Conservation (phyloP, 30 jellyfish, hydroid and myxozoan genomes). For the Haliclystus octoradiatus region DNA sequence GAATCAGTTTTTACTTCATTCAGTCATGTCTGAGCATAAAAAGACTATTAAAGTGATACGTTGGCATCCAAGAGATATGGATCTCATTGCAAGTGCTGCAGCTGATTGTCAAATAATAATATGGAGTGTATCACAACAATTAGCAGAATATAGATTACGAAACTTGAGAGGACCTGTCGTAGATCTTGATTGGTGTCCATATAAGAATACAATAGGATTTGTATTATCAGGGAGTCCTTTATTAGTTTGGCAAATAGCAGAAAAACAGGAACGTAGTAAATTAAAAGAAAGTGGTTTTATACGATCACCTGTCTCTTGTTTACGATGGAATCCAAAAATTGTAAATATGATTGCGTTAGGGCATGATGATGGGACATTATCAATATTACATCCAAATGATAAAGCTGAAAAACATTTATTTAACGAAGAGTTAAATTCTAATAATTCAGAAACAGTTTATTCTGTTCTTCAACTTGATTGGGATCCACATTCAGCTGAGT, state of each 20-base stretch:
- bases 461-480: constrained; percentile 48
- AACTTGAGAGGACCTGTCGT: constrained; percentile 22
- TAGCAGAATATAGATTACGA: constrained; percentile 16
- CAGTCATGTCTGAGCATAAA: constrained; percentile 71
- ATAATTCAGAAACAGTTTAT: constrained; percentile 31
- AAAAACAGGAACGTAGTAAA: constrained; percentile 13
- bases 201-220: constrained; percentile 31
- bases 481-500: constrained; percentile 62
- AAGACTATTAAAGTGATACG: constrained; percentile 50
- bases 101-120: constrained; percentile 37
- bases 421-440: constrained; percentile 11
- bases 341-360: constrained; percentile 46
- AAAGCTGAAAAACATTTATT: constrained; percentile 47
- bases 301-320: constrained; percentile 31
- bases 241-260: constrained; percentile 25
- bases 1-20: constrained; percentile 38
- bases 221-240: constrained; percentile 44
- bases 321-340: constrained; percentile 39
- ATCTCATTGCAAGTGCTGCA: constrained; percentile 60
- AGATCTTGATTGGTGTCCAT: constrained; percentile 65
- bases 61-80: constrained; percentile 42
- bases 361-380: constrained; percentile 56
- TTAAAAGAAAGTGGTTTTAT: constrained; percentile 26
- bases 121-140: constrained; percentile 58
- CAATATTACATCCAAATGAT: constrained; percentile 39